Base-by-base conservation (phyloP, 2,797 vertebrate species). In the Rhinatrema bivittatum region DNA sequence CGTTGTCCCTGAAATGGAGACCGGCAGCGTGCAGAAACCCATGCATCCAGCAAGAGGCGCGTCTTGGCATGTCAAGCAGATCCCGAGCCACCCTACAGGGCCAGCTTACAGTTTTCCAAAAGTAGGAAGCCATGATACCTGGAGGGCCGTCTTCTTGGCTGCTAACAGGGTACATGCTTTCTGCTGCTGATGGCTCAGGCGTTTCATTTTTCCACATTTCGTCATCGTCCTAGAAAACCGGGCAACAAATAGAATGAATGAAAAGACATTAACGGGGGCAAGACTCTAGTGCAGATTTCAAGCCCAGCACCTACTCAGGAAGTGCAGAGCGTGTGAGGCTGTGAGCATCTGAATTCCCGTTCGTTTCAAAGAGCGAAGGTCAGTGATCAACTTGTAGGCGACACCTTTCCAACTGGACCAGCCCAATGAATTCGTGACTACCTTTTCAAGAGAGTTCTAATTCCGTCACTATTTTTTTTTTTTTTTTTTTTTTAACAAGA, bases 111-210 rank as follows among this genome's bases (percentile, higher is more conserved):
- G 32, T 52, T 72, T 73, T 90, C 87, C 77, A 68, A 60, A 91
- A 65, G 71, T 85, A 84, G 36, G 87, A 92, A 75, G 79, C 59
- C 81, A 88, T 70, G 87, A 86, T 99, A 97, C 96, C 96, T 98
- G 91, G 76, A 67, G 90, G 75, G 51, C 50, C 72, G 68, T 71
- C 80, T 62, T 76, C 84, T 43, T 62, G 76, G 7, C 63, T 49
- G 61, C 69, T 72, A 30, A 65, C 22, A 16, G 71, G 57, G 30
- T 60, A 78, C 50, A 70, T 67, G 40, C 76, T 77, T 41, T 74
- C 83, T 10, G 47, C 32, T 16, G 58, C 16, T 9, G 70, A 72
- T 7, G 55, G 44, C 2, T 53, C 69, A 16, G 39, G 22, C 26
- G 40, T 79, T 21, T 60, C 76, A 39, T 69, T 76, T 45, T 50